These are phyloP conservation scores for Drosophila funebris DNA, from an alignment of 1,140 invertebrate species.

Conservation along the genomic window DNA sequence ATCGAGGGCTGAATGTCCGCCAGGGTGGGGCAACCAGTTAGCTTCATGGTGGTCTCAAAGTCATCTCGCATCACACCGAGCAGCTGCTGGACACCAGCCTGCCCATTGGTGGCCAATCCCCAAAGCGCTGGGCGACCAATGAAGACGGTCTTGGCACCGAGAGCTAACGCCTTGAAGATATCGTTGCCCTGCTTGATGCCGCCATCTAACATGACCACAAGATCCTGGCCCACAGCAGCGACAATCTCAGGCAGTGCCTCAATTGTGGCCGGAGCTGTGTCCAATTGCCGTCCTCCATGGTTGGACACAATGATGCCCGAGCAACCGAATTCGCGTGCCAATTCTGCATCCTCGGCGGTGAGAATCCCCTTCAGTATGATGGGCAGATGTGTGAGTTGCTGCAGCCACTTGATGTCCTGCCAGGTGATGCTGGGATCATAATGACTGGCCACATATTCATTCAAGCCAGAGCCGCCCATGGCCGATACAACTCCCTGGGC, in stretches of 20 bases:
- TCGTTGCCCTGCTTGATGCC: conserved; percentile 94
- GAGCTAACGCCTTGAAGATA: conserved; percentile 94
- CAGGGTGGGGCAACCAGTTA: conserved; percentile 89
- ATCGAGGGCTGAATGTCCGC: conserved; percentile 87
- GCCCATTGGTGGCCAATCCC: conserved; percentile 92
- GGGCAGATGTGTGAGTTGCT: conserved; percentile 91
- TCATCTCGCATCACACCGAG: conserved; percentile 91
- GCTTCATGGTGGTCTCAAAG: conserved; percentile 90
- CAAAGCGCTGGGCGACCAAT: conserved; percentile 94
- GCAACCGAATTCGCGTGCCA: conserved; percentile 90
- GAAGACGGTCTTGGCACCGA: conserved; percentile 96
- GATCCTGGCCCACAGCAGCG: conserved; percentile 88
- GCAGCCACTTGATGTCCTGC: conserved; percentile 94
- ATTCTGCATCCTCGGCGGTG: conserved; percentile 92
- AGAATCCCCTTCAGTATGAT: conserved; percentile 96
- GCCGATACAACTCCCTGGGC: conserved; percentile 85
- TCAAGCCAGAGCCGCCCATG: conserved; percentile 88
- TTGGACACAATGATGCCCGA: conserved; percentile 94
- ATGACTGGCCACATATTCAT: conserved; percentile 89
- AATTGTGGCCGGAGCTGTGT: conserved; percentile 93
- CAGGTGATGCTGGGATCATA: conserved; percentile 93
- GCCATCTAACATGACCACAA: conserved; percentile 95
- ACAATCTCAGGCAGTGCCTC: conserved; percentile 94
- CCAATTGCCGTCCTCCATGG: conserved; percentile 95
- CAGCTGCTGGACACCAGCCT: conserved; percentile 90